Base-by-base conservation (phyloP, 2,797 vertebrate species). In the Rachycentron canadum region DNA sequence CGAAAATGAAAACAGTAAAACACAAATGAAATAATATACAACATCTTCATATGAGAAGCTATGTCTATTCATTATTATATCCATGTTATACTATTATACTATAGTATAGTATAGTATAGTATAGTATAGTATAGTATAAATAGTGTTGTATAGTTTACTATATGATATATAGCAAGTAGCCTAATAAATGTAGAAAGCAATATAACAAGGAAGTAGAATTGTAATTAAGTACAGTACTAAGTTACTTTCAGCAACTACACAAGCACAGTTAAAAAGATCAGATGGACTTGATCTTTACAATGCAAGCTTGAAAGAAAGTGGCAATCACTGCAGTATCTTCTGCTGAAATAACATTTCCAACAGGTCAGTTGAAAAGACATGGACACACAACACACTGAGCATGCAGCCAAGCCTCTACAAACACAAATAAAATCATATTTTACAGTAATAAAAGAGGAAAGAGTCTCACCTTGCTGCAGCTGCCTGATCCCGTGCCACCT, bases 381-480 rank as follows among this genome's bases (percentile, higher is more conserved):
- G 60, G 41, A 50, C 49, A 69, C 52, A 61, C 10, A 23, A 23
- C 16, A 55, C n/a, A 28, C 49, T 7, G 26, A 34, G 7, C 25
- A n/a, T 69, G 12, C 8, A 73, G 52, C 13, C 26, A 8, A 59
- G 28, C 47, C 4, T 64, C 30, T 60, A 47, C 38, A 56, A 17
- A 58, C 32, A 57, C 3, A 60, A 52, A 63, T 4, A 41, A 53
- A 0, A 61, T 28, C 11, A 9, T 38, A 56, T 53, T 63, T 13
- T 4, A 28, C 10, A 50, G 45, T 23, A 61, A 52, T 5, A 45
- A 32, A 85, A 49, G n/a, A 73, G 62, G 3, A 62, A 6, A 23
- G n/a, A 32, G 52, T 59, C 93, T 93, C 91, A 95, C 95, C 95
- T 89, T 55, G 60, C 17, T 76, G 85, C 81, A 56, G 88, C 81